A percentile compares a stretch with the other conserved stretches of the same genome.
phyloP scores from a whole-genome alignment of 2,797 vertebrate genomes.

The Acipenser oxyrinchus region DNA sequence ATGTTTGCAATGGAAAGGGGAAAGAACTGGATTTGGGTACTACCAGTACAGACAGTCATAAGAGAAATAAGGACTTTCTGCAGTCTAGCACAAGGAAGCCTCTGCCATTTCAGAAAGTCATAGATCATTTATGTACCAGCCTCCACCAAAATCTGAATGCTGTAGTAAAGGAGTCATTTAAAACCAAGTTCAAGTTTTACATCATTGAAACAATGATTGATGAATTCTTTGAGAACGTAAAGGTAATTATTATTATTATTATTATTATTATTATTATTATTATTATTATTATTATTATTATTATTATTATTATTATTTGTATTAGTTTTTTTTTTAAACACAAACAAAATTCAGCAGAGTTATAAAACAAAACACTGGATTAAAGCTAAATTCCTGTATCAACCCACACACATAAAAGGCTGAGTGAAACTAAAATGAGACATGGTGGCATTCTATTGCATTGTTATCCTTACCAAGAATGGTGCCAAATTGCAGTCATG shows the following conservation, averaged over 20 bases:
- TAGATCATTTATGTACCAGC: conserved; percentile 54
- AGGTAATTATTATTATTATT: conserved; percentile 55
- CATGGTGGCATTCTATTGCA: no score
- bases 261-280: no score
- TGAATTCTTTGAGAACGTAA: conserved; percentile 66
- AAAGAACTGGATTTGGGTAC: neutral
- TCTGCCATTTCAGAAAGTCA: conserved; percentile 47
- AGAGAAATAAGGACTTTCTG: conserved; percentile 20
- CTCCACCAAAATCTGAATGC: conserved; percentile 54
- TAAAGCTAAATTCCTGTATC: no score
- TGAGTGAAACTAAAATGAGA: no score
- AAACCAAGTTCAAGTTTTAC: conserved; percentile 63
- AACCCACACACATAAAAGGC: no score
- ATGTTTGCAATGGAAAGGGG: conserved; percentile 41
- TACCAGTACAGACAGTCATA: conserved; percentile 10
- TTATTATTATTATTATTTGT: no score
- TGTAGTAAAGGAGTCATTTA: conserved; percentile 55
- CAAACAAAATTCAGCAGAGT: no score
- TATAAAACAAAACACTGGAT: no score
- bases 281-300: no score
- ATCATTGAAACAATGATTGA: conserved; percentile 66
- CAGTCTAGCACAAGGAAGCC: conserved; percentile 25
- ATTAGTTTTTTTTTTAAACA: no score
- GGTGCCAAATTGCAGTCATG: no score
- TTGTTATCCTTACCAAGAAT: no score